Conservation (phyloP, 2,113 vertebrate species). For the Paralichthys olivaceus region DNA sequence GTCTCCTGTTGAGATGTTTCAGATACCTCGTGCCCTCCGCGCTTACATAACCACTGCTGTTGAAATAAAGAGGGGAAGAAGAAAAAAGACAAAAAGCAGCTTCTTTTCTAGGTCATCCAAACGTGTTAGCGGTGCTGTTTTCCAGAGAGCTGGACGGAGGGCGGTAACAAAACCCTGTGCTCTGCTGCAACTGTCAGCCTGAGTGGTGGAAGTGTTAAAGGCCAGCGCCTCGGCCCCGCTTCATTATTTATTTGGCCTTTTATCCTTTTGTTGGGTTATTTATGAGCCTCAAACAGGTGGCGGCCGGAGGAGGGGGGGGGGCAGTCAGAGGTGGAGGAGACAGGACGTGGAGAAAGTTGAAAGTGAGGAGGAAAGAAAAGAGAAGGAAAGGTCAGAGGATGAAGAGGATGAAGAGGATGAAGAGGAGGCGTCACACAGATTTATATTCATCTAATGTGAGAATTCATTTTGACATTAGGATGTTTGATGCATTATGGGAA, state of each 20-base stretch:
- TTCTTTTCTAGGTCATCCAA: constrained; percentile 8
- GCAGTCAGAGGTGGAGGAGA: not conserved
- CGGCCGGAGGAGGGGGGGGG: not conserved
- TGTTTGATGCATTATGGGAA: too few relatives aligned
- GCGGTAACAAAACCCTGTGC: too few relatives aligned
- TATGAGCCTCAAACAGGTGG: constrained; percentile 62
- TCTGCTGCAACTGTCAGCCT: too few relatives aligned
- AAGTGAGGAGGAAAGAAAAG: not conserved
- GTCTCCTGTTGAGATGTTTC: constrained; percentile 40
- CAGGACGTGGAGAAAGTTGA: not conserved
- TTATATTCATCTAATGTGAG: too few relatives aligned
- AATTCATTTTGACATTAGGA: too few relatives aligned
- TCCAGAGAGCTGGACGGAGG: too few relatives aligned
- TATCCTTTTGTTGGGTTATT: constrained; percentile 69
- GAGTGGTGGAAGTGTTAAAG: constrained; percentile 33
- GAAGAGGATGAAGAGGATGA: not conserved
- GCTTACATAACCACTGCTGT: too few relatives aligned
- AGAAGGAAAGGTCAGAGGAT: not conserved
- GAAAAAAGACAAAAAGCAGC: not conserved
- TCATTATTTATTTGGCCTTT: constrained; percentile 67
- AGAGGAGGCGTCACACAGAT: not conserved
- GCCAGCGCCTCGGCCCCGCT: constrained; percentile 42
- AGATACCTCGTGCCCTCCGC: constrained; percentile 36
- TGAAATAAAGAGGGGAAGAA: too few relatives aligned
- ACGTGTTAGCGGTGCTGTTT: not conserved